Percentiles rank a stretch among this genome's conserved stretches.
These are phyloP conservation scores for Chrysomela aeneicollis DNA, from an alignment of 2,888 invertebrate genomes.

Conservation along the genomic window DNA sequence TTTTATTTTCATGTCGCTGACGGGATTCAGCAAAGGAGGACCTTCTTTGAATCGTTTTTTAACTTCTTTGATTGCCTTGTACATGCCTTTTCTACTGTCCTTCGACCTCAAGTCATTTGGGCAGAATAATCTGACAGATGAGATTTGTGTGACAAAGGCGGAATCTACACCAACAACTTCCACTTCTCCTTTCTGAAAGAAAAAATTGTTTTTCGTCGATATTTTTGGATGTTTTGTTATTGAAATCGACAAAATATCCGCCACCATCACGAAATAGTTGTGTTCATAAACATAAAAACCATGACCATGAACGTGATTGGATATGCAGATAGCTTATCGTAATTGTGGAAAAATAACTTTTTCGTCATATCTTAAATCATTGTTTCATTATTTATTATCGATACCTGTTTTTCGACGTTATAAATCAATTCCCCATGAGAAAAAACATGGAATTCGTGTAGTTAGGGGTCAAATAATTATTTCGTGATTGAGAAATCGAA, in stretches of 20 bases:
- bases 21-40: slow-evolving; percentile 89
- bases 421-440: too few relatives aligned
- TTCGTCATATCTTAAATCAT: too few relatives aligned
- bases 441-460: too few relatives aligned
- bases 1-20: slow-evolving; percentile 95
- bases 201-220: not conserved
- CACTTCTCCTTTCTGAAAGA: slow-evolving; percentile 76
- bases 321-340: not conserved
- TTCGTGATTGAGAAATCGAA: too few relatives aligned
- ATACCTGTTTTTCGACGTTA: too few relatives aligned
- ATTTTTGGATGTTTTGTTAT: not conserved
- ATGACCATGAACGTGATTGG: not conserved
- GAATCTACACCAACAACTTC: slow-evolving; percentile 90
- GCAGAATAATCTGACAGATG: slow-evolving; percentile 88
- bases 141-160: slow-evolving; percentile 83
- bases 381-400: too few relatives aligned
- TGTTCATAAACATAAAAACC: not conserved
- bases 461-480: too few relatives aligned
- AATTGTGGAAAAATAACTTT: too few relatives aligned
- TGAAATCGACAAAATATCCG: too few relatives aligned
- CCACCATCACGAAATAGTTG: too few relatives aligned
- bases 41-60: slow-evolving; percentile 88
- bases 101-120: slow-evolving; percentile 88
- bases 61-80: slow-evolving; percentile 87
- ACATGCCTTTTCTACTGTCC: slow-evolving; percentile 85